phyloP scores from a whole-genome alignment of 1,140 invertebrate genomes.

The Globodera rostochiensis region DNA sequence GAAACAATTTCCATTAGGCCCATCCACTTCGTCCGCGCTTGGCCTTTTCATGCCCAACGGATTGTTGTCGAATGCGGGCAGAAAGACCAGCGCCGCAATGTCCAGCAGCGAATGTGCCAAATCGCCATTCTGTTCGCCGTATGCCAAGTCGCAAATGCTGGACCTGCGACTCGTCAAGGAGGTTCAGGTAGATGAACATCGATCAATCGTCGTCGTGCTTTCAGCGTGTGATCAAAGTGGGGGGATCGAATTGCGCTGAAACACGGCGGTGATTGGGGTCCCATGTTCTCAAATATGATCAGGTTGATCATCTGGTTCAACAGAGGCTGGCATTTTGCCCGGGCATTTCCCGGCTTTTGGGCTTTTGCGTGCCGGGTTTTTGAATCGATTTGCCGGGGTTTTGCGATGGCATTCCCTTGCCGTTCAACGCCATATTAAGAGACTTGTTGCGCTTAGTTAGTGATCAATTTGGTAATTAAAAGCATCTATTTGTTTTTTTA shows the following conservation, averaged over 20 bases:
- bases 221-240: too few relatives aligned
- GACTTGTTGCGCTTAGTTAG: too few relatives aligned
- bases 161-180: constrained; percentile 57
- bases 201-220: too few relatives aligned
- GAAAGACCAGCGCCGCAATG: neutral
- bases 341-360: neutral
- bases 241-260: too few relatives aligned
- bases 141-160: constrained; percentile 36
- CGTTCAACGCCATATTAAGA: constrained; percentile 37
- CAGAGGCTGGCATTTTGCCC: neutral
- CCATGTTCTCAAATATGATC: too few relatives aligned
- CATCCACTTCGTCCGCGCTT: neutral
- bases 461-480: too few relatives aligned
- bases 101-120: neutral
- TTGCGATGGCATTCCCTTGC: constrained; percentile 30
- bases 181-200: constrained; percentile 41
- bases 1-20: neutral
- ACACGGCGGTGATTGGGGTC: too few relatives aligned
- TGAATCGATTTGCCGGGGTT: constrained; percentile 18
- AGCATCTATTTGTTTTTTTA: too few relatives aligned
- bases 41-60: neutral
- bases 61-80: neutral
- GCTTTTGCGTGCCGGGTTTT: neutral
- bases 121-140: constrained; percentile 14
- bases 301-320: too few relatives aligned